phyloP scores from a whole-genome alignment of 2,888 invertebrate genomes.

The Hypsopygia costalis region DNA sequence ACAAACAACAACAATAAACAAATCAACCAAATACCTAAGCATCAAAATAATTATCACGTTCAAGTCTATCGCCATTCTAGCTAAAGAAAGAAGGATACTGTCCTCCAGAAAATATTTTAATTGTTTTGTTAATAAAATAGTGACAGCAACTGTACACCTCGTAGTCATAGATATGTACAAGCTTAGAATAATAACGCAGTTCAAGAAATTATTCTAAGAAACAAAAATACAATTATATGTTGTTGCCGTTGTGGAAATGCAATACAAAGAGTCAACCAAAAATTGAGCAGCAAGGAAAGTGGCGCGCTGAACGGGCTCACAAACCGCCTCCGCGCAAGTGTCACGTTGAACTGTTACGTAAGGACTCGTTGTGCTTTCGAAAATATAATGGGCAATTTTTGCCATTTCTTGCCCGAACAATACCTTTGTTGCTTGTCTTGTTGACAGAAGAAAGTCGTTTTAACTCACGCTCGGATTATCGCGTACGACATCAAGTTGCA shows the following conservation, averaged over 20 bases:
- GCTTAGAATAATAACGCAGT: too few species aligned
- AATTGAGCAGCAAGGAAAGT: slow-evolving; percentile 69
- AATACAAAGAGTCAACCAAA: slow-evolving; percentile 47
- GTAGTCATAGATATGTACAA: too few species aligned
- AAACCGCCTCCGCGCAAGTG: slow-evolving; percentile 58
- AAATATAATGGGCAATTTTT: slow-evolving; percentile 68
- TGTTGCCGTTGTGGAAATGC: slow-evolving; percentile 6
- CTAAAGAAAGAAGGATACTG: too few species aligned
- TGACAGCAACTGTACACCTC: too few species aligned
- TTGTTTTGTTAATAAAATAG: too few species aligned
- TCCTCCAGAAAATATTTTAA: too few species aligned
- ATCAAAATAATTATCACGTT: too few species aligned
- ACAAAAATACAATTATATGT: too few species aligned
- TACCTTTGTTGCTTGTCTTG: slow-evolving; percentile 42
- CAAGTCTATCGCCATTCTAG: too few species aligned
- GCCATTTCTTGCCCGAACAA: slow-evolving; percentile 55
- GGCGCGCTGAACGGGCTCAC: slow-evolving; percentile 63
- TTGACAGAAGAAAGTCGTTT: slow-evolving; percentile 47
- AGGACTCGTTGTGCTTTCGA: slow-evolving; percentile 74
- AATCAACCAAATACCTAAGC: too few species aligned
- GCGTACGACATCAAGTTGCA: slow-evolving; percentile 6
- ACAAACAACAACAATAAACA: too few species aligned
- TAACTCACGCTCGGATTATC: slow-evolving; percentile 1
- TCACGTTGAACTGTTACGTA: slow-evolving; percentile 80
- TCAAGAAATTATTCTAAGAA: too few species aligned